phyloP scores from a whole-genome alignment of 92 coral and sea anemone genomes.

The Umimayanthus kanabou region DNA sequence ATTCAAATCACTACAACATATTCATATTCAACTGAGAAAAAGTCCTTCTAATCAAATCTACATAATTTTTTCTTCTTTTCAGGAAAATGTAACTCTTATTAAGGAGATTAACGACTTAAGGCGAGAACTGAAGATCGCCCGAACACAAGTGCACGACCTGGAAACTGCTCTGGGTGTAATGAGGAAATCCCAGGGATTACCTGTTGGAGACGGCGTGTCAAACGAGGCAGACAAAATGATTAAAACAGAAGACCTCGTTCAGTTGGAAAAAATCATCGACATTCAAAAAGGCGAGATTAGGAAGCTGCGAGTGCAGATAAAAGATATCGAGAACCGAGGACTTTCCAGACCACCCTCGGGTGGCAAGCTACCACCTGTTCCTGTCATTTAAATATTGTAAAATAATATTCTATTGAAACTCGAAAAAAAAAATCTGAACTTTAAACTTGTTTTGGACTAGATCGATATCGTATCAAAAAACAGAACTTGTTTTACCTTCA shows the following conservation, averaged over 20 bases:
- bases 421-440: not conserved
- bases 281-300: constrained; percentile 94
- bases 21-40: too few species aligned
- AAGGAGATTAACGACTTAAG: constrained; percentile 98
- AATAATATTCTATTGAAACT: not conserved
- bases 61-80: not conserved
- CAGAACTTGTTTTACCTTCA: not conserved
- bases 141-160: constrained; percentile 96
- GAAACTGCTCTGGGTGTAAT: constrained; percentile 96
- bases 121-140: constrained; percentile 95
- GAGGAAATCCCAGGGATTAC: constrained; percentile 85
- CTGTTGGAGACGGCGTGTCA: constrained; percentile 43
- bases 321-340: constrained; percentile 78
- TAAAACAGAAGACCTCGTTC: constrained; percentile 61
- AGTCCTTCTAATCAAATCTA: not conserved
- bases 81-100: constrained; percentile 98
- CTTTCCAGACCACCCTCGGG: constrained; percentile 93
- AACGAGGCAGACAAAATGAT: constrained; percentile 51
- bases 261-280: constrained; percentile 88
- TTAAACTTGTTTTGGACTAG: not conserved
- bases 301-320: constrained; percentile 89
- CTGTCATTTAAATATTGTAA: constrained; percentile 57
- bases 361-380: constrained; percentile 84
- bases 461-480: not conserved
- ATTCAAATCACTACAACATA: too few species aligned